phyloP scores from a whole-genome alignment of 2,113 vertebrate species.

The Pedionomus torquatus region DNA sequence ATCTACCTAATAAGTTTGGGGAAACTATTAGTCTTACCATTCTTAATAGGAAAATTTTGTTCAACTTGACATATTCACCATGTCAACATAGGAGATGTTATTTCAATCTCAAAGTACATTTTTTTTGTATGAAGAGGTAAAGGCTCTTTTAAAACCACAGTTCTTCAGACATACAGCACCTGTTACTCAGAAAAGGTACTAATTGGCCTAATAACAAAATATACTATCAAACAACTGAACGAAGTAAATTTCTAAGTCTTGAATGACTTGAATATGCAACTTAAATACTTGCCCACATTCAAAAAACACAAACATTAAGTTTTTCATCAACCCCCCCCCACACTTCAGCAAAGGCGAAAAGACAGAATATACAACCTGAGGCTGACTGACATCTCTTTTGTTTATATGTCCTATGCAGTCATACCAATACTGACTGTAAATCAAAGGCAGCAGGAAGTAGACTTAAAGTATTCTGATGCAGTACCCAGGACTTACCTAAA shows the following conservation, averaged over 20 bases:
- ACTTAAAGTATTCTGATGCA: neutral
- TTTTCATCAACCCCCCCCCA: neutral
- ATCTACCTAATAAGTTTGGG: neutral
- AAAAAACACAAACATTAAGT: neutral
- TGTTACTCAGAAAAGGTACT: neutral
- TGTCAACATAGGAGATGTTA: neutral
- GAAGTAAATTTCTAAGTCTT: neutral
- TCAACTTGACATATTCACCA: neutral
- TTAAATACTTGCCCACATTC: neutral
- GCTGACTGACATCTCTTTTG: neutral
- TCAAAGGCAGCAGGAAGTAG: neutral
- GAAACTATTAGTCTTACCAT: neutral
- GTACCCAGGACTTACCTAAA: conserved; percentile 78
- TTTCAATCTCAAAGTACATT: neutral
- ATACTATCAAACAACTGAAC: neutral
- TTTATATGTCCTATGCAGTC: neutral
- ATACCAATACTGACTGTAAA: neutral
- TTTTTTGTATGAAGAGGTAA: neutral
- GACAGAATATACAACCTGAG: neutral
- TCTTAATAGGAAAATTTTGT: neutral
- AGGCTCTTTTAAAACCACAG: neutral
- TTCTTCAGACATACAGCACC: neutral
- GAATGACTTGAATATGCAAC: neutral
- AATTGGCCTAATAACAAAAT: neutral
- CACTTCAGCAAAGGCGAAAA: neutral